phyloP scores from a whole-genome alignment of 2,888 invertebrate species.

The Phalangium opilio region DNA sequence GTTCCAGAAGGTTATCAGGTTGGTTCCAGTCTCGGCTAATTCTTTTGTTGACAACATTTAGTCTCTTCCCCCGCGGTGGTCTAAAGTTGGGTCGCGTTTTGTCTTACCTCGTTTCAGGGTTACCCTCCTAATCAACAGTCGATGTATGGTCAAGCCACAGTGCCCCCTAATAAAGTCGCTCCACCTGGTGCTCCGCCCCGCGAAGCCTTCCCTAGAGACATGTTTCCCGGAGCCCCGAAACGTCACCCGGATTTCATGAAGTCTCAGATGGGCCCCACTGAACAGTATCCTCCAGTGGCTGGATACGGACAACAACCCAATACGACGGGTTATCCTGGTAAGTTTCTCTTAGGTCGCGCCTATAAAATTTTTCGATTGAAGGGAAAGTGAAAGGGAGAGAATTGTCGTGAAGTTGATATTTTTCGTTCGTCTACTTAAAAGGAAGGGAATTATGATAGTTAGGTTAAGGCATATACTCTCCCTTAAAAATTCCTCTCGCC shows the following conservation, averaged over 20 bases:
- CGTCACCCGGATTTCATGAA: constrained; percentile 23
- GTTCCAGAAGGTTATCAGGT: not conserved
- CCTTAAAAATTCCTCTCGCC: too few relatives aligned
- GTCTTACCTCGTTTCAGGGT: constrained; percentile 4
- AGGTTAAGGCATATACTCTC: too few relatives aligned
- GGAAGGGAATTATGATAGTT: too few relatives aligned
- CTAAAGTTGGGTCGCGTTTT: constrained; percentile 1
- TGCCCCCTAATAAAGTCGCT: constrained; percentile 15
- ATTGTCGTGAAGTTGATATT: too few relatives aligned
- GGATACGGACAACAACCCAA: constrained; percentile 10
- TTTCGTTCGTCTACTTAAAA: too few relatives aligned
- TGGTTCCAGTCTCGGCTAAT: too few relatives aligned
- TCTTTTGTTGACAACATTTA: too few relatives aligned
- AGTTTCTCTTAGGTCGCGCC: constrained; percentile 2
- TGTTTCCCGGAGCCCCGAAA: constrained; percentile 22
- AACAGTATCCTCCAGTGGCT: constrained; percentile 16
- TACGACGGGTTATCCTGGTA: constrained; percentile 13
- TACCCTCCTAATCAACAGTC: constrained; percentile 13
- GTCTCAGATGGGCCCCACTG: constrained; percentile 17
- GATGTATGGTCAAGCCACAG: constrained; percentile 13
- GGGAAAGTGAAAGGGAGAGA: too few relatives aligned
- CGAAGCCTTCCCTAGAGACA: constrained; percentile 13
- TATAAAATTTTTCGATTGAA: too few relatives aligned
- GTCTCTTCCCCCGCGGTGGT: constrained; percentile 1
- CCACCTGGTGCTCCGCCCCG: constrained; percentile 11